Evolutionary conservation across 1,140 invertebrate species (phyloP).

Genomic region (Drosophila lacteicornis): DNA sequence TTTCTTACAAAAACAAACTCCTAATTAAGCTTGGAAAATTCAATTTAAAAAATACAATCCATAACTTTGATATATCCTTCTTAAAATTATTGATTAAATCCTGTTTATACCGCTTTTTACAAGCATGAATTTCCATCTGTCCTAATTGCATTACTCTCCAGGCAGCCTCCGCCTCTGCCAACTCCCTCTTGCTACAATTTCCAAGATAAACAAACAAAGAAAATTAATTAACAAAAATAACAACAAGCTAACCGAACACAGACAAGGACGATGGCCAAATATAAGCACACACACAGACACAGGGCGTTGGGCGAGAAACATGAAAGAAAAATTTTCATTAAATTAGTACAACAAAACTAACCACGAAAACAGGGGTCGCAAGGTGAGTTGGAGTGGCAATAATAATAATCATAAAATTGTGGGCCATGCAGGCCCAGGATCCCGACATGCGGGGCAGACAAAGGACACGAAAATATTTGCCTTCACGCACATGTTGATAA

Average conservation of each 20-base stretch:
- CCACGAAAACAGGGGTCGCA: slow-evolving; percentile 42
- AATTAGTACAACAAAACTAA: slow-evolving; percentile 68
- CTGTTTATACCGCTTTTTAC: slow-evolving; percentile 1
- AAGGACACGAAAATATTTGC: slow-evolving; percentile 45
- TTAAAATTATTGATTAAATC: not conserved
- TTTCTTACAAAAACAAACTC: not conserved
- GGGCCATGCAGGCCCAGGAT: slow-evolving; percentile 31
- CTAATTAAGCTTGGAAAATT: not conserved
- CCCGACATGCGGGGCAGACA: slow-evolving; percentile 36
- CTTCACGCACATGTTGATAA: slow-evolving; percentile 63
- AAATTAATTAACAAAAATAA: slow-evolving; percentile 51
- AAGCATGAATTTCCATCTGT: slow-evolving; percentile 8
- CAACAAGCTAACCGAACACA: slow-evolving; percentile 28
- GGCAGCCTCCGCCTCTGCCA: not conserved
- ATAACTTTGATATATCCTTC: not conserved
- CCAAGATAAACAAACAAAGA: slow-evolving; percentile 40
- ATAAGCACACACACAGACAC: slow-evolving; percentile 7
- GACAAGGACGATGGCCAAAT: slow-evolving; percentile 13
- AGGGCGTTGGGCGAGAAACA: slow-evolving; percentile 10
- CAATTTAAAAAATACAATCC: no score
- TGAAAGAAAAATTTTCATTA: slow-evolving; percentile 70
- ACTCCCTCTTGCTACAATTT: slow-evolving; percentile 28
- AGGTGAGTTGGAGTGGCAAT: slow-evolving; percentile 43
- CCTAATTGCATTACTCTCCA: slow-evolving; percentile 20
- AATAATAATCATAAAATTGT: slow-evolving; percentile 70